Evolutionary conservation across 1,140 invertebrate species (phyloP), one percentile per base, ranked within the genome.

Genomic region (Caerostris extrusa): DNA sequence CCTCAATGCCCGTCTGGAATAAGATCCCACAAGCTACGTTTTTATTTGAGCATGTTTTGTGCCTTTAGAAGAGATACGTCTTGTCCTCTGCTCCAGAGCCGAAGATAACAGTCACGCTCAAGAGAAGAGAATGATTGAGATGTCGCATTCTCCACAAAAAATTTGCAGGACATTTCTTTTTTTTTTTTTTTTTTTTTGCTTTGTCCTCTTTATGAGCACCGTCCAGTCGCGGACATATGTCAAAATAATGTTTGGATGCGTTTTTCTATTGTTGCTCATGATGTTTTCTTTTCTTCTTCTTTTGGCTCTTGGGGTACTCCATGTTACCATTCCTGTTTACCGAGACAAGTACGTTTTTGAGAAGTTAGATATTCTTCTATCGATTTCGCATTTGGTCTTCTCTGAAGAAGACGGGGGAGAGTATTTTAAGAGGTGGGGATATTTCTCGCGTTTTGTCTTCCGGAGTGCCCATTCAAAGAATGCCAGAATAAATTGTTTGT

Each of bases 161-260:
- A 77, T 53, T 77, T 77, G 71, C 71, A 77, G 71, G 34, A 12
- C 34, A 50, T 58, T 85, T n/a, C n/a, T n/a, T n/a, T n/a, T n/a
- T n/a, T n/a, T n/a, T n/a, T n/a, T 85, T 85, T n/a, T n/a, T n/a
- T 34, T 34, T 34, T 34, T 34, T 50, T 58, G 56, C 57, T 85
- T 56, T 19, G 55, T 56, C 55, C 55, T 55, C 12, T 77, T 77
- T 77, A 77, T 77, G 71, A 77, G 71, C 71, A 85, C 82, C 55
- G 82, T 85, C 82, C 82, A 85, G 82, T 85, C 57, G 82, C 57
- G 82, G 82, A 85, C 82, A 85, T 85, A 85, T 85, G 82, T 85
- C 82, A 85, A 85, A 85, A 85, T 85, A 85, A 85, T 85, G 82
- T 85, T 58, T 7, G 55, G 82, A 57, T 85, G 56, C 7, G 82